Base-by-base conservation (phyloP, 2,888 invertebrate genomes). In the Emmelina monodactyla region DNA sequence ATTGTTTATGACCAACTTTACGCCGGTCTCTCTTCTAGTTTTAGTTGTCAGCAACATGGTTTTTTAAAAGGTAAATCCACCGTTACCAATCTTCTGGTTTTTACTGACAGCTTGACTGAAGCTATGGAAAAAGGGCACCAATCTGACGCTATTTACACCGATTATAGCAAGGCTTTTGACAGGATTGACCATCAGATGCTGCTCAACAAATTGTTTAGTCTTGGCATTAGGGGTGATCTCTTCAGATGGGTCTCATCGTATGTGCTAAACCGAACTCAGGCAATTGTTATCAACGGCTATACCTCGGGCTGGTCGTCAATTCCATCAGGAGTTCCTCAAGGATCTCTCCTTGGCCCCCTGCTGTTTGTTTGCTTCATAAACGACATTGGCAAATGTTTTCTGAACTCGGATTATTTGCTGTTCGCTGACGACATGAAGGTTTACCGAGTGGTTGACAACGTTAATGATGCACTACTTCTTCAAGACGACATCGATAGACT, bases 1-100 rank as follows among this genome's bases (percentile, higher is more conserved):
- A n/a, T n/a, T n/a, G n/a, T n/a, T n/a, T n/a, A n/a, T n/a, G n/a
- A 16, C 9, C 40, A 38, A 30, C 11, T 34, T 7, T 40, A 40
- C n/a, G 5, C 16, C 7, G 16, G 14, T 7, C 13, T 40, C 1
- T 37, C 22, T 11, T 10, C 14, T 4, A 19, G 22, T 4, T 29
- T 35, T 22, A 33, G 14, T n/a, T 9, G 10, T 10, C 22, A 28
- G 5, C 40, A 39, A 14, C 39, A 39, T 31, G 39, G 39, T 10
- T 39, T 40, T 31, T 12, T 40, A 2, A 28, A 22, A 6, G n/a
- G 19, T 4, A n/a, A 35, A 12, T 40, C 33, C 3, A 37, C 40
- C n/a, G 5, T n/a, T n/a, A 9, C 28, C n/a, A 28, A 28, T n/a
- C n/a, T 28, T 5, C 4, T 28, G 12, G 4, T 28, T 9, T 5